These are phyloP conservation scores for Pseudomyrmex concolor DNA, from an alignment of 1,140 invertebrate genomes.

Conservation along the genomic window DNA sequence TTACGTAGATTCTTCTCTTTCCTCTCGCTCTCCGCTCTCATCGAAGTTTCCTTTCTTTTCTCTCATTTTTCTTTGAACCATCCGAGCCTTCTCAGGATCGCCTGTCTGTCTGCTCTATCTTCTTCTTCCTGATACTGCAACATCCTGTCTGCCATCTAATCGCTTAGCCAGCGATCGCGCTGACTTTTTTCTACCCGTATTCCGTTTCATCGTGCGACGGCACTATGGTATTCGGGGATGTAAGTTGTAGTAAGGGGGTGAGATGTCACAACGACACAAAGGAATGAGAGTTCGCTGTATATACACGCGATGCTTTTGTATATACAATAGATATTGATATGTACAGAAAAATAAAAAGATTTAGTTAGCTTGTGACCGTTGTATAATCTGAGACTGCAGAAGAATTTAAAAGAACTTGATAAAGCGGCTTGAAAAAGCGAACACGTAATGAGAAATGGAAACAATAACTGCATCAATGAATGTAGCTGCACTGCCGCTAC, in stretches of 20 bases:
- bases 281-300: background rate
- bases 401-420: constrained; percentile 3
- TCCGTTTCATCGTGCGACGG: background rate
- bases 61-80: background rate
- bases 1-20: background rate
- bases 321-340: background rate
- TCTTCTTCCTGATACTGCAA: background rate
- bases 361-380: background rate
- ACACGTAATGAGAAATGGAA: constrained; percentile 4
- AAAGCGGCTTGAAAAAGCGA: background rate
- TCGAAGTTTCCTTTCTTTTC: constrained; percentile 41
- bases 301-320: background rate
- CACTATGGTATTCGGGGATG: constrained; percentile 1
- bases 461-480: constrained; percentile 17
- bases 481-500: background rate
- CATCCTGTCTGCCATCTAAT: constrained; percentile 17
- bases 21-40: background rate
- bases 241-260: background rate
- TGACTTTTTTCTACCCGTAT: background rate
- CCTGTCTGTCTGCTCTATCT: background rate
- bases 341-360: background rate
- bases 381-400: background rate
- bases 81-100: background rate
- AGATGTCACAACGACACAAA: background rate
- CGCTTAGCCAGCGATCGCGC: constrained; percentile 33